Conservation (phyloP, 2,888 invertebrate genomes). For the Drosophila mayaguana region DNA sequence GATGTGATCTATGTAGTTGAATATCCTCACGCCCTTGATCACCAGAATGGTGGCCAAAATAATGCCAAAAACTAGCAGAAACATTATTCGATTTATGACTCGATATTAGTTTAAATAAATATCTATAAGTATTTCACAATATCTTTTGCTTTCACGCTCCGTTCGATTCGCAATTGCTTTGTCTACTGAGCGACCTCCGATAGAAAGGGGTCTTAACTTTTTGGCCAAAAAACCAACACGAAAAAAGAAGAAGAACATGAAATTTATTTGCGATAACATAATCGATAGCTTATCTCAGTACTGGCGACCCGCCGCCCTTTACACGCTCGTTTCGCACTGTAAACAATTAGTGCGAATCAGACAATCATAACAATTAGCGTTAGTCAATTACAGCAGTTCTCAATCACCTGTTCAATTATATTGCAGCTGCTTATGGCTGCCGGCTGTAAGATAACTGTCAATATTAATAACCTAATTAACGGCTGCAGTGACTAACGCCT, state of each 20-base stretch:
- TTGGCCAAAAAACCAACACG: constrained; percentile 32
- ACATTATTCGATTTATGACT: constrained; percentile 55
- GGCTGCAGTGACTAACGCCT: constrained; percentile 43
- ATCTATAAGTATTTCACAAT: not conserved
- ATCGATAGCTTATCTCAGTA: constrained; percentile 59
- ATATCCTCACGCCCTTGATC: constrained; percentile 76
- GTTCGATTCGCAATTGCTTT: constrained; percentile 26
- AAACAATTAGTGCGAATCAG: constrained; percentile 1
- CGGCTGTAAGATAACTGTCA: constrained; percentile 8
- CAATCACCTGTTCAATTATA: constrained; percentile 30
- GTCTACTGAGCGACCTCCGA: constrained; percentile 23
- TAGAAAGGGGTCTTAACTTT: constrained; percentile 23
- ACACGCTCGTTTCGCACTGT: not conserved
- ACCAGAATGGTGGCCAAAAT: constrained; percentile 72
- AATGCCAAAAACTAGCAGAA: constrained; percentile 68
- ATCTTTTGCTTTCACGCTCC: constrained; percentile 2
- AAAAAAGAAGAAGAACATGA: not conserved
- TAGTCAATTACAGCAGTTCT: constrained; percentile 25
- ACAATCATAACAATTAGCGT: constrained; percentile 20
- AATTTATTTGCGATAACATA: constrained; percentile 46
- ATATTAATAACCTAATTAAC: constrained; percentile 19
- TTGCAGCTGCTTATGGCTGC: not conserved
- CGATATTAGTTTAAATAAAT: not conserved
- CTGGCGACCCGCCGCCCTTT: constrained; percentile 4
- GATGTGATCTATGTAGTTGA: constrained; percentile 81